Evolutionary conservation across 2,888 invertebrate genomes (phyloP).

Genomic region (Nomada goodeniana): DNA sequence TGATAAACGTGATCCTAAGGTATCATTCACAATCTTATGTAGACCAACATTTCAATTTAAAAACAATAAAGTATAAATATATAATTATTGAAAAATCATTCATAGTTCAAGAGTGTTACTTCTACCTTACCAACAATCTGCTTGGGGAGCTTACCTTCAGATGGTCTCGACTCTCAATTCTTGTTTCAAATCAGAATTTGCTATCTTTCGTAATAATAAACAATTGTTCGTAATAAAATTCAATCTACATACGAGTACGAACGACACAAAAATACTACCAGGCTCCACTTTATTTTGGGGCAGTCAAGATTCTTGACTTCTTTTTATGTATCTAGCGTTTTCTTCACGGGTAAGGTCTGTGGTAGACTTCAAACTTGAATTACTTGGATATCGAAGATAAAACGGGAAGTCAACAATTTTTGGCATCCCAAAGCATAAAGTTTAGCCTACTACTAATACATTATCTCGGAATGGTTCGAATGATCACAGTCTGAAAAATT

Average conservation of each 20-base stretch:
- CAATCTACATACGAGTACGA: slow-evolving; percentile 14
- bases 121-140: not conserved
- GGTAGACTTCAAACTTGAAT: too few relatives aligned
- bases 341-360: too few relatives aligned
- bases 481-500: slow-evolving; percentile 50
- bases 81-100: not conserved
- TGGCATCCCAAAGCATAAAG: too few relatives aligned
- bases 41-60: not conserved
- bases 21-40: slow-evolving; percentile 16
- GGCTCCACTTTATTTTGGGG: too few relatives aligned
- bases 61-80: not conserved
- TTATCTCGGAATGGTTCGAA: slow-evolving; percentile 45
- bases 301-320: too few relatives aligned
- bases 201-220: too few relatives aligned
- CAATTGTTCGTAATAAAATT: not conserved
- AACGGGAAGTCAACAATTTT: too few relatives aligned
- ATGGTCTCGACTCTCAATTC: not conserved
- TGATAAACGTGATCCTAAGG: slow-evolving; percentile 1
- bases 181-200: not conserved
- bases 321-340: too few relatives aligned
- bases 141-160: too few relatives aligned
- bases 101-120: not conserved
- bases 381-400: too few relatives aligned
- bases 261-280: not conserved
- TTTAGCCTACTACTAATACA: not conserved